Evolutionary conservation across 2,888 invertebrate species (phyloP).

Genomic region (Ormyrus rosae): DNA sequence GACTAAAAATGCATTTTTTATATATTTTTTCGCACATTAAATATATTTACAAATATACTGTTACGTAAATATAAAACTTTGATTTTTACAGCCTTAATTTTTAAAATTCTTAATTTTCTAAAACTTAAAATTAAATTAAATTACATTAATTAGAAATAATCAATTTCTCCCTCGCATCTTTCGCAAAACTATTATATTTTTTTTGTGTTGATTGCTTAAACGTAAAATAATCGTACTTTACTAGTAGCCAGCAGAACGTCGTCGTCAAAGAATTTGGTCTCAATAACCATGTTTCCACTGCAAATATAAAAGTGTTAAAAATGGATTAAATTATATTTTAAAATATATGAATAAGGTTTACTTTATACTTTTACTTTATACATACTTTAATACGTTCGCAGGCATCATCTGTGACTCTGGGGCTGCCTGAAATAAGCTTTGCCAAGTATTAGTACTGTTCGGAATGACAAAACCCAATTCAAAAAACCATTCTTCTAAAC

Average conservation of each 20-base stretch:
- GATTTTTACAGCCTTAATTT: no score
- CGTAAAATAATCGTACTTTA: slow-evolving; percentile 95
- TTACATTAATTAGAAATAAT: no score
- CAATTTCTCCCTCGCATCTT: no score
- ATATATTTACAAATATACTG: no score
- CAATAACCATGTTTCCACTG: slow-evolving; percentile 97
- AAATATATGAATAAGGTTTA: slow-evolving; percentile 17
- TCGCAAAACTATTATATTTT: no score
- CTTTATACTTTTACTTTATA: slow-evolving; percentile 8
- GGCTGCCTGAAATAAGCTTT: slow-evolving; percentile 98
- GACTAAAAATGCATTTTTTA: no score
- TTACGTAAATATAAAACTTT: no score
- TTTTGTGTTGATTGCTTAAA: slow-evolving; percentile 76
- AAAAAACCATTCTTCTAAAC: slow-evolving; percentile 99
- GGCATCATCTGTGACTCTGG: slow-evolving; percentile 99
- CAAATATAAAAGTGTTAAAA: slow-evolving; percentile 68
- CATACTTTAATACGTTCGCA: slow-evolving; percentile 96
- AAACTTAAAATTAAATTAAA: slow-evolving; percentile 66
- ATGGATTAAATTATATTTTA: neutral
- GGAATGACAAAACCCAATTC: slow-evolving; percentile 99
- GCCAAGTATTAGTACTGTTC: slow-evolving; percentile 99
- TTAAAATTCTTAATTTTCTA: neutral
- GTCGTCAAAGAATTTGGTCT: slow-evolving; percentile 97
- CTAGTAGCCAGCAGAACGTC: slow-evolving; percentile 96
- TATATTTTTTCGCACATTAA: no score